Base-by-base conservation (phyloP, 2,888 invertebrate genomes). In the Exephanes ischioxanthus region DNA sequence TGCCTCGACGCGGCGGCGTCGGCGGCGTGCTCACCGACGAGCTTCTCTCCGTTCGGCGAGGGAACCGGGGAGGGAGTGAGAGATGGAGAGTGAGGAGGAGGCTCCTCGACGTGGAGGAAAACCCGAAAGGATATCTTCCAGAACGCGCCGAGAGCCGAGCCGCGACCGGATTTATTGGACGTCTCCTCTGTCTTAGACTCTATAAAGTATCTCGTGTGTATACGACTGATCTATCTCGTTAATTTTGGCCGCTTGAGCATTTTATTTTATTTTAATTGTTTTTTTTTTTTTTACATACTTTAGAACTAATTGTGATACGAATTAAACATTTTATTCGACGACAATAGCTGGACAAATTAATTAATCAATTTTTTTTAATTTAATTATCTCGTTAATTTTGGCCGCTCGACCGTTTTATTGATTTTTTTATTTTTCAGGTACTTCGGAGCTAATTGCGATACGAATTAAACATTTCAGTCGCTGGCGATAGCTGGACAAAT, bases 1-100 rank as follows among this genome's bases (percentile, higher is more conserved):
- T 92, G 92, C 91, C 89, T 89, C 68, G 86, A 88, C 90, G 89
- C 87, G 88, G 87, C 85, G 77, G 76, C 90, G 88, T 86, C 88
- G 88, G 77, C 87, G 86, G 83, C 83, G 53, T 33, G 66, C 66
- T 70, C 58, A 58, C 26, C 63, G 51, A 41, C 73, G 83, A 79
- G 84, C 84, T 83, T 86, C 83, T 79, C 78, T 66, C 80, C 19
- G 55, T 37, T 78, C 80, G 79, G 71, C 19, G 68, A 70, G 72
- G 26, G 77, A 41, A 63, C 55, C 72, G 77, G 80, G 68, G 37
- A 70, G 71, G 19, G 66, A 75, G 33, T 26, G 72, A 81, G 81
- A 70, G 51, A 71, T n/a, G 37, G 26, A 63, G 53, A 75, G 80
- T 72, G 66, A 80, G 79, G 53, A 37, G 72, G 51, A 68, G 83